Evolutionary conservation across 2,888 invertebrate genomes (phyloP).

Genomic region (Orthosia gracilis): DNA sequence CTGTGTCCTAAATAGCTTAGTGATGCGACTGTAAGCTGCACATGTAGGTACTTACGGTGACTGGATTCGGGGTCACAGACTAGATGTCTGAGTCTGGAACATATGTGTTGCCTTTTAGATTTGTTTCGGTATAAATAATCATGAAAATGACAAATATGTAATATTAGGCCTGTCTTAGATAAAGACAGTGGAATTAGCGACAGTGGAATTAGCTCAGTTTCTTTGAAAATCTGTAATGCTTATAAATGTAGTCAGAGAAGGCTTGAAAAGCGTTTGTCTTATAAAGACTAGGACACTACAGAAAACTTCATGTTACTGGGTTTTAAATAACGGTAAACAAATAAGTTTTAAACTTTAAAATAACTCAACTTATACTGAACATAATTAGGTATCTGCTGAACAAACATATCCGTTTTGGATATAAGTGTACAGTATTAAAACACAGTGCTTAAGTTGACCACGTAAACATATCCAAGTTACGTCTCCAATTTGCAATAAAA

Average conservation of each 20-base stretch:
- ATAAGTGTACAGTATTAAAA: neutral
- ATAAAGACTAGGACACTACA: too few relatives aligned
- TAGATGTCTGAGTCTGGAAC: neutral
- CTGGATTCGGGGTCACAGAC: slow-evolving; percentile 14
- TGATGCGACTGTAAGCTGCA: slow-evolving; percentile 18
- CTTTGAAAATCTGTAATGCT: too few relatives aligned
- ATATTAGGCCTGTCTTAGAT: too few relatives aligned
- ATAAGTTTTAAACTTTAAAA: too few relatives aligned
- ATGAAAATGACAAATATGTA: neutral
- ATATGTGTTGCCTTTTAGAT: neutral
- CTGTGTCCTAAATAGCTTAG: slow-evolving; percentile 39
- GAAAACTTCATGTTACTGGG: too few relatives aligned
- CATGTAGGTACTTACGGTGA: neutral
- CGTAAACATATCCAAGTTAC: slow-evolving; percentile 2
- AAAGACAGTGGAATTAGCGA: too few relatives aligned
- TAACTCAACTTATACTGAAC: too few relatives aligned
- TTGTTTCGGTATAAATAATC: neutral
- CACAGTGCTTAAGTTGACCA: neutral
- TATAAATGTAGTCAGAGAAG: too few relatives aligned
- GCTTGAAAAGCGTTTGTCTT: too few relatives aligned
- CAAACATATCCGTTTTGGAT: neutral
- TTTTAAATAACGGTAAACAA: too few relatives aligned
- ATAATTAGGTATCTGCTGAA: neutral
- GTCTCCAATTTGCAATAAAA: slow-evolving; percentile 13
- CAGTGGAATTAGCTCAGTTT: too few relatives aligned